phyloP scores from a whole-genome alignment of 2,113 vertebrate genomes.

The Ornithorhynchus anatinus region DNA sequence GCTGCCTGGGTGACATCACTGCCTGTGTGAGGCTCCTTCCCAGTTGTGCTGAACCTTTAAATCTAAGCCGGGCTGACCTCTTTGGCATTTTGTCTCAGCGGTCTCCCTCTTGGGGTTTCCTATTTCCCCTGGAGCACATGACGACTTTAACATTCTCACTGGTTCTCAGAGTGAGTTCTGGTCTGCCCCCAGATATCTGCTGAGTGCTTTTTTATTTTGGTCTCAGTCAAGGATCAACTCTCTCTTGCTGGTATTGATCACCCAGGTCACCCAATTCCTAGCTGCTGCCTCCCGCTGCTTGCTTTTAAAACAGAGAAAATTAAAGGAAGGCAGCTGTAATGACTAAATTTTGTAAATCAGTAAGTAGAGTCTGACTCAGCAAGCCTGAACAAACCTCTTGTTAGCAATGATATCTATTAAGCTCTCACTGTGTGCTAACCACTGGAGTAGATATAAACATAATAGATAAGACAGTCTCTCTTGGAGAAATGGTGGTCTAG shows the following conservation, averaged over 20 bases:
- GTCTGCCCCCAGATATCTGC: background rate
- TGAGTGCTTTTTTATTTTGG: background rate
- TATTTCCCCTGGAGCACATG: slow-evolving; percentile 31
- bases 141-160: slow-evolving; percentile 48
- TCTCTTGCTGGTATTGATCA: background rate
- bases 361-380: no score
- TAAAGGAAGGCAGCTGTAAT: no score
- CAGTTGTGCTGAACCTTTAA: slow-evolving; percentile 42
- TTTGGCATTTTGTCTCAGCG: slow-evolving; percentile 26
- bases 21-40: background rate
- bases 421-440: no score
- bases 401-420: no score
- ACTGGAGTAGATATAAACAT: no score
- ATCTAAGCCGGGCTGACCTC: slow-evolving; percentile 25
- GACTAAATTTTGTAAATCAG: no score
- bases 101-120: slow-evolving; percentile 7
- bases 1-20: slow-evolving; percentile 5
- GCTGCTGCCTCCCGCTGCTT: background rate
- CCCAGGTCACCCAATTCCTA: background rate
- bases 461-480: no score
- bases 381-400: no score
- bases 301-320: no score
- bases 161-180: background rate
- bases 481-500: no score
- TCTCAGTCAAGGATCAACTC: background rate